These are phyloP conservation scores for Lacanobia wlatinum DNA, from an alignment of 2,888 invertebrate species.

Conservation along the genomic window DNA sequence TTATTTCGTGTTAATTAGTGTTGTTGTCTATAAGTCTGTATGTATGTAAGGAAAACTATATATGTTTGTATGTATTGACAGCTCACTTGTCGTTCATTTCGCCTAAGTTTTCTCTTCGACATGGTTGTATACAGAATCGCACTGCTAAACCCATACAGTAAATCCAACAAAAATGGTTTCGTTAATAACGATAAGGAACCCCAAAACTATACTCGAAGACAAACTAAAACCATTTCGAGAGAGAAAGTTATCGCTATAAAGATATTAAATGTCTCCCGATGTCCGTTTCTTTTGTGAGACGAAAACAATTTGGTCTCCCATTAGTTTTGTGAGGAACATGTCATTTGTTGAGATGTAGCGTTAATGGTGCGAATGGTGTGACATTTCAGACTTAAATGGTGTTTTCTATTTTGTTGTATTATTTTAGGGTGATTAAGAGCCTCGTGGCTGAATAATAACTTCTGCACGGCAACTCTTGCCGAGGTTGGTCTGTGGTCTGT, in stretches of 20 bases:
- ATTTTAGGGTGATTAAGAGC: too few relatives aligned
- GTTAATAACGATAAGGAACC: neutral
- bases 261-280: constrained; percentile 71
- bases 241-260: constrained; percentile 55
- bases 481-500: too few relatives aligned
- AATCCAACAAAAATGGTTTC: neutral
- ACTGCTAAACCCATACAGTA: neutral
- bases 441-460: too few relatives aligned
- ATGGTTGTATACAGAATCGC: too few relatives aligned
- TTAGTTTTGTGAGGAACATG: constrained; percentile 53
- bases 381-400: constrained; percentile 22
- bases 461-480: too few relatives aligned
- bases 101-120: too few relatives aligned
- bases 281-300: constrained; percentile 55
- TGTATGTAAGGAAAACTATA: too few relatives aligned
- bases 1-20: too few relatives aligned
- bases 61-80: too few relatives aligned
- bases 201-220: constrained; percentile 29
- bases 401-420: neutral
- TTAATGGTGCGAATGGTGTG: constrained; percentile 33
- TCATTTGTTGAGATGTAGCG: constrained; percentile 37
- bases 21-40: too few relatives aligned
- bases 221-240: constrained; percentile 50
- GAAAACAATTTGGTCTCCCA: constrained; percentile 57
- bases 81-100: too few relatives aligned